phyloP scores from a whole-genome alignment of 2,797 vertebrate species.

The Onychomys torridus region DNA sequence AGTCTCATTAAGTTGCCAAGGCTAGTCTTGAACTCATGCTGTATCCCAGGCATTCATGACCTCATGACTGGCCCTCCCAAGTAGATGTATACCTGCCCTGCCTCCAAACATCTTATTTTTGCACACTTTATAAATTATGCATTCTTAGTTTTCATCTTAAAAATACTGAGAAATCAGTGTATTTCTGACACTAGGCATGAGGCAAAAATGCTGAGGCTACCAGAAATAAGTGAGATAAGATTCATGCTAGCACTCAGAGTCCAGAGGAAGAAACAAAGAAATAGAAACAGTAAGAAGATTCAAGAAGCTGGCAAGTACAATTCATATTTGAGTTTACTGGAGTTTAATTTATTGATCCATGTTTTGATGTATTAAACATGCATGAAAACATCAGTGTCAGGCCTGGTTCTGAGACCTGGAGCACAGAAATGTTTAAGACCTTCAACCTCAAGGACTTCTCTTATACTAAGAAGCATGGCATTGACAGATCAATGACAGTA shows the following conservation, averaged over 20 bases:
- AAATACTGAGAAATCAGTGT: neutral
- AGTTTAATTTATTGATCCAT: slow-evolving; percentile 10
- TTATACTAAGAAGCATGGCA: neutral
- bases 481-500: neutral
- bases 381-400: neutral
- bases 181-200: neutral
- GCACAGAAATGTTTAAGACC: neutral
- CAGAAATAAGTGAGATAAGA: neutral
- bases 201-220: neutral
- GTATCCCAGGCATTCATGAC: neutral
- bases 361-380: neutral
- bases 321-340: neutral
- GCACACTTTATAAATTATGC: neutral
- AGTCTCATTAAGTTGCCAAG: neutral
- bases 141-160: neutral
- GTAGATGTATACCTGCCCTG: too few relatives aligned
- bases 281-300: neutral
- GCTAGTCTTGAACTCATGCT: neutral
- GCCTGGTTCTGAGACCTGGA: neutral
- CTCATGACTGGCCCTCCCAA: neutral
- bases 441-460: neutral
- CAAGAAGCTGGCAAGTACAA: neutral
- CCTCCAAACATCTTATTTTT: neutral
- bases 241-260: neutral
- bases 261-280: neutral